phyloP scores from a whole-genome alignment of 2,113 vertebrate genomes.

The Leptodactylus fuscus region DNA sequence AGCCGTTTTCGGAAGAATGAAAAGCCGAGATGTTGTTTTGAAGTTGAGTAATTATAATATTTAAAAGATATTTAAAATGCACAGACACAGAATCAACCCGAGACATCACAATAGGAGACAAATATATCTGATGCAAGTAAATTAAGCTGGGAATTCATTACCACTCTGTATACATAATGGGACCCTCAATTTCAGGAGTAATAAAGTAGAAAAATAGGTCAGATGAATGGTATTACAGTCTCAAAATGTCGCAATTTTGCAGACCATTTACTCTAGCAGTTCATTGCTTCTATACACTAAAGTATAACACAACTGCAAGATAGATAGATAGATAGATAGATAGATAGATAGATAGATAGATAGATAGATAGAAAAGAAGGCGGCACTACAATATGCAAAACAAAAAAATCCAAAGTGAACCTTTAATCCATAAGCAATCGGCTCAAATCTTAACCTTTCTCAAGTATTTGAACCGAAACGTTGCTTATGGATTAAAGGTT shows the following conservation, averaged over 20 bases:
- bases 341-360: neutral
- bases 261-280: neutral
- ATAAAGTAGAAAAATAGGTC: slow-evolving; percentile 9
- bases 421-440: too few relatives aligned
- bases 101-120: neutral
- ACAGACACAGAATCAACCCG: neutral
- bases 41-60: slow-evolving; percentile 2
- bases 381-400: too few relatives aligned
- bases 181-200: neutral
- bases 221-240: neutral
- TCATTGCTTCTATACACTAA: neutral
- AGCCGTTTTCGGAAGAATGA: neutral
- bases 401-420: too few relatives aligned
- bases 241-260: neutral
- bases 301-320: neutral
- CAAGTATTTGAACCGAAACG: too few relatives aligned
- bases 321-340: neutral
- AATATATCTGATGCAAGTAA: neutral
- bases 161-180: neutral
- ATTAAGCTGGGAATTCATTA: neutral
- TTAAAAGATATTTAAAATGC: neutral
- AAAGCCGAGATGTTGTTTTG: neutral
- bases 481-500: too few relatives aligned
- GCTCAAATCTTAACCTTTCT: too few relatives aligned
- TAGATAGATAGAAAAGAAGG: too few relatives aligned